A percentile compares a stretch with the other conserved stretches of the same genome.
Conservation (phyloP, 2,113 vertebrate genomes). For the Leptobrachium ailaonicum region DNA sequence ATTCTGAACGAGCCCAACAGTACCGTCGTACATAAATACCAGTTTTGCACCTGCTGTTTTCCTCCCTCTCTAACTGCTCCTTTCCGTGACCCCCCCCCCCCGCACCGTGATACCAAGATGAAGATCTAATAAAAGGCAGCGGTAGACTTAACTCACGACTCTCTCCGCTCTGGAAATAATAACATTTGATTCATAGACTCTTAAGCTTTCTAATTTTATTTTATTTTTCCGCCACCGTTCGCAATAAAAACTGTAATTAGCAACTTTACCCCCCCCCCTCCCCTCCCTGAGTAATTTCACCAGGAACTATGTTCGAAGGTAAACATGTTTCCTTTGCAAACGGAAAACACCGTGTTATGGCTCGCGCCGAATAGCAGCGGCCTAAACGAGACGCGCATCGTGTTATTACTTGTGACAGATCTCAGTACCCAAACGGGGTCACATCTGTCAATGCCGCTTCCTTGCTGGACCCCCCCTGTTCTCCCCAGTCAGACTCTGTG, state of each 20-base stretch:
- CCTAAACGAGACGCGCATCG: no score
- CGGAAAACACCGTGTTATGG: background rate
- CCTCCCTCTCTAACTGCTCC: slow-evolving; percentile 12
- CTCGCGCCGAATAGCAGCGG: background rate
- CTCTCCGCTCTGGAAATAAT: slow-evolving; percentile 12
- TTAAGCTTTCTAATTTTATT: slow-evolving; percentile 14
- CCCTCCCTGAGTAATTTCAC: background rate
- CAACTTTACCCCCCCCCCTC: background rate
- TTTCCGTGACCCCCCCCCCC: background rate
- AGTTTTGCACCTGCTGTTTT: background rate
- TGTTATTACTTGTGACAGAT: no score
- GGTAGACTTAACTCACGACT: slow-evolving; percentile 4
- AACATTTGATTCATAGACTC: background rate
- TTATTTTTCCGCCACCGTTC: background rate
- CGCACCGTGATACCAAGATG: background rate
- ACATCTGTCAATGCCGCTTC: no score
- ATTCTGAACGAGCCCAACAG: no score
- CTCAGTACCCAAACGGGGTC: no score
- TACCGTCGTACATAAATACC: background rate
- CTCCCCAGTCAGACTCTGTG: no score
- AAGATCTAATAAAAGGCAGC: slow-evolving; percentile 1
- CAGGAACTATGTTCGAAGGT: slow-evolving; percentile 16
- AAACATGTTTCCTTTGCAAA: slow-evolving; percentile 15
- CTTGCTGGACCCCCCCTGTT: no score
- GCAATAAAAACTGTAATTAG: background rate